Evolutionary conservation across 2,113 vertebrate species (phyloP).

Genomic region (Mobula birostris): DNA sequence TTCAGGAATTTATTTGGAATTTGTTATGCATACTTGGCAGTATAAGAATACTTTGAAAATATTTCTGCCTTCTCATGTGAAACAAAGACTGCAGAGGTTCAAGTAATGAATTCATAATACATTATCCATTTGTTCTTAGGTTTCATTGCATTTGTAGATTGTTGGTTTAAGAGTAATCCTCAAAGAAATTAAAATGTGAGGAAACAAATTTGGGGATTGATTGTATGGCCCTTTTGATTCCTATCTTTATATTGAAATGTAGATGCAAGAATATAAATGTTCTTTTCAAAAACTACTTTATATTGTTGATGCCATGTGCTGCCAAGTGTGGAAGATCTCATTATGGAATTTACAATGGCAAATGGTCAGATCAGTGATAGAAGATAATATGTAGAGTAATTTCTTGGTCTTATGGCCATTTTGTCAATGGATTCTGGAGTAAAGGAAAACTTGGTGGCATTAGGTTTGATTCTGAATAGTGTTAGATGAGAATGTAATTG

Average conservation of each 20-base stretch:
- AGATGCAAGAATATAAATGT: not conserved
- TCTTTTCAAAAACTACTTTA: not conserved
- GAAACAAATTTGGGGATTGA: not conserved
- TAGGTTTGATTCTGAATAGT: not conserved
- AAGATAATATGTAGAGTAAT: not conserved
- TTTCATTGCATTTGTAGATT: not conserved
- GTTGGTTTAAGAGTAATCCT: not conserved
- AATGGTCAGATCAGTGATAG: not conserved
- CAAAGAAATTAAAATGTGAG: not conserved
- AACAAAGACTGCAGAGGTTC: not conserved
- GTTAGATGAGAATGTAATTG: not conserved
- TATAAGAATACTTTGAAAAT: not conserved
- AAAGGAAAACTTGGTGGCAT: not conserved
- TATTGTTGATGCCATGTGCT: not conserved
- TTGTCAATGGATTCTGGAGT: not conserved
- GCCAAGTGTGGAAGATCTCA: not conserved
- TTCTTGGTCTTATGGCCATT: not conserved
- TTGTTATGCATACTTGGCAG: not conserved
- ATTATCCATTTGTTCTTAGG: not conserved
- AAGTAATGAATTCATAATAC: no score
- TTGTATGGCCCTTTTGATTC: not conserved
- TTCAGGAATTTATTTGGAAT: constrained; percentile 14
- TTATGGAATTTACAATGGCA: not conserved
- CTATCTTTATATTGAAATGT: not conserved
- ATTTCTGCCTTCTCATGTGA: not conserved